These are phyloP conservation scores for Romanomermis culicivorax DNA, from an alignment of 2,888 invertebrate genomes.

Conservation along the genomic window DNA sequence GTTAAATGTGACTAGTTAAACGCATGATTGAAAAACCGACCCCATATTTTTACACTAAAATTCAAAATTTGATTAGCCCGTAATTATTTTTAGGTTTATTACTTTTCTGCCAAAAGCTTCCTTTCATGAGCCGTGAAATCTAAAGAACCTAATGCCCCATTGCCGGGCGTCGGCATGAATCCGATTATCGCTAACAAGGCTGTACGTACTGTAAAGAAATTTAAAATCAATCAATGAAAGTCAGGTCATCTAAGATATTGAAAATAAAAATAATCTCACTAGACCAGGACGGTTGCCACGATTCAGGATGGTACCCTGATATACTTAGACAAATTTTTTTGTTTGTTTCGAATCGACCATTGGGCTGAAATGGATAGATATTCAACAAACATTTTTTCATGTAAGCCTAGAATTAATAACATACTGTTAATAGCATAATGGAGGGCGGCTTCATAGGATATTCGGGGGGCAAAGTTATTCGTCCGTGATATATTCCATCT, in stretches of 20 bases:
- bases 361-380: constrained; percentile 42
- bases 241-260: background rate
- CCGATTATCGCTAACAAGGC: constrained; percentile 73
- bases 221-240: no score
- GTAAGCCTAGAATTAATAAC: background rate
- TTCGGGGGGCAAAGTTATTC: constrained; percentile 69
- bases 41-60: no score
- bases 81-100: no score
- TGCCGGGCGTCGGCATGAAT: constrained; percentile 74
- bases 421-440: constrained; percentile 52
- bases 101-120: constrained; percentile 53
- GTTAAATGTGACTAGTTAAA: no score
- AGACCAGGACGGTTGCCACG: constrained; percentile 93
- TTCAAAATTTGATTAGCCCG: no score
- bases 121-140: constrained; percentile 69
- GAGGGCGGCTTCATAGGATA: constrained; percentile 95
- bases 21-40: no score
- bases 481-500: constrained; percentile 67
- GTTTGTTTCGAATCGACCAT: constrained; percentile 73
- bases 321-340: constrained; percentile 87
- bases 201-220: constrained; percentile 43
- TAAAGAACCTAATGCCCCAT: constrained; percentile 69
- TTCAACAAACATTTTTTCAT: background rate
- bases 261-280: constrained; percentile 34
- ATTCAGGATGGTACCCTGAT: constrained; percentile 87